phyloP scores from a whole-genome alignment of 2,888 invertebrate genomes.

The Caenorhabditis sp. region DNA sequence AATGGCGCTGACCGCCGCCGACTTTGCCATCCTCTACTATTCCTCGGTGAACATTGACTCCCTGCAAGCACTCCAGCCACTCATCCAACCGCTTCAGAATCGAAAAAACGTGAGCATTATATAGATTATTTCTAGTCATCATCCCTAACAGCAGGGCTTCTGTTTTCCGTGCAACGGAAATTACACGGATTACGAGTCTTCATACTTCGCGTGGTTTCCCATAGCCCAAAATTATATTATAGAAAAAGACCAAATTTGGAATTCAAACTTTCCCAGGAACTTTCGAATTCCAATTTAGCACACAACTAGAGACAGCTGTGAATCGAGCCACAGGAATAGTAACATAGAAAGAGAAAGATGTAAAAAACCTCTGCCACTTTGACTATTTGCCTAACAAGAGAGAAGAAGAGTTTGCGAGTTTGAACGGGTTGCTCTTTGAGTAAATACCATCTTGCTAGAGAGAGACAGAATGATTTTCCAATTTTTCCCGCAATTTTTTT shows the following conservation, averaged over 20 bases:
- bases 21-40: slow-evolving; percentile 68
- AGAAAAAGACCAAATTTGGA: not conserved
- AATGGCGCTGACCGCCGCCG: slow-evolving; percentile 70
- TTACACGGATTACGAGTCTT: slow-evolving; percentile 25
- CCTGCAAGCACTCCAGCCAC: slow-evolving; percentile 57
- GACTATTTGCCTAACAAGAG: slow-evolving; percentile 33
- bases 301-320: slow-evolving; percentile 4
- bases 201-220: not conserved
- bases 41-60: slow-evolving; percentile 62
- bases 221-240: not conserved
- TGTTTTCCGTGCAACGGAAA: slow-evolving; percentile 26
- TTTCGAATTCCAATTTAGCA: slow-evolving; percentile 2
- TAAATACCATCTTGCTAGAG: slow-evolving; percentile 40
- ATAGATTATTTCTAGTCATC: not conserved
- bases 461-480: slow-evolving; percentile 21
- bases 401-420: slow-evolving; percentile 49
- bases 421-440: slow-evolving; percentile 66
- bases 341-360: slow-evolving; percentile 45
- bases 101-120: slow-evolving; percentile 66
- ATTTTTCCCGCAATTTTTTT: slow-evolving; percentile 10
- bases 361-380: slow-evolving; percentile 47
- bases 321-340: slow-evolving; percentile 48
- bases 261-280: not conserved
- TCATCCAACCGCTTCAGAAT: slow-evolving; percentile 54
- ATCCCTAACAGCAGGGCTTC: slow-evolving; percentile 19